Percentiles rank a stretch among this genome's conserved stretches.
Evolutionary conservation across 2,888 invertebrate genomes (phyloP).

Genomic region (Deilephila porcellus): DNA sequence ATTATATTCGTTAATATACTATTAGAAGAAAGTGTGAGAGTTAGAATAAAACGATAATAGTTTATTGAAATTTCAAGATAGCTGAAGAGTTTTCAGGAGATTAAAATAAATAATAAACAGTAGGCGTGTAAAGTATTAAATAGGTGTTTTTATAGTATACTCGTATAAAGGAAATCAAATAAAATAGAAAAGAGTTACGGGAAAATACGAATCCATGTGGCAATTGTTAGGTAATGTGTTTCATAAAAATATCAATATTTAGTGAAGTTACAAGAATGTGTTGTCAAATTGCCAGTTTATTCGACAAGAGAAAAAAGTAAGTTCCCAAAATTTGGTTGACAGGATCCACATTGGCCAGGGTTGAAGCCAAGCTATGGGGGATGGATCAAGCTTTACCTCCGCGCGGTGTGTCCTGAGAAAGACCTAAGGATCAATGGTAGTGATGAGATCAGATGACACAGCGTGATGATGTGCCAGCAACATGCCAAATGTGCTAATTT

Average conservation of each 20-base stretch:
- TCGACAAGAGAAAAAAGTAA: constrained; percentile 35
- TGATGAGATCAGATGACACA: constrained; percentile 78
- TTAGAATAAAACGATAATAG: background rate
- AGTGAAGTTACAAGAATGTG: background rate
- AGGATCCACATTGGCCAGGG: constrained; percentile 74
- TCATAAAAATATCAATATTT: background rate
- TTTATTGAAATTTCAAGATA: too few relatives aligned
- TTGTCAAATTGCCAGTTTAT: constrained; percentile 33
- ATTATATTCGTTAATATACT: too few relatives aligned
- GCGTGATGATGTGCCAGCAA: constrained; percentile 68
- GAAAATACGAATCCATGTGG: too few relatives aligned
- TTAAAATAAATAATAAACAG: too few relatives aligned
- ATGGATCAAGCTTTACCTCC: constrained; percentile 81
- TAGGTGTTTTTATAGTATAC: too few relatives aligned
- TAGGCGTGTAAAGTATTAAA: too few relatives aligned
- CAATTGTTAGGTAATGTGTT: background rate
- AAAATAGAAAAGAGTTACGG: too few relatives aligned
- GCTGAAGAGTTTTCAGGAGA: too few relatives aligned
- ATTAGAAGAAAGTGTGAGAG: background rate
- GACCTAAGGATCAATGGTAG: constrained; percentile 82
- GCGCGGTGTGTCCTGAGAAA: constrained; percentile 81
- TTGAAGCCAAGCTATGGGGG: constrained; percentile 76
- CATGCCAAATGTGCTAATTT: constrained; percentile 71
- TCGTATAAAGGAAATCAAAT: too few relatives aligned
- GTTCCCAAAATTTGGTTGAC: constrained; percentile 80